These are phyloP conservation scores for Myripristis murdjan DNA, from an alignment of 2,797 vertebrate genomes.

Conservation along the genomic window DNA sequence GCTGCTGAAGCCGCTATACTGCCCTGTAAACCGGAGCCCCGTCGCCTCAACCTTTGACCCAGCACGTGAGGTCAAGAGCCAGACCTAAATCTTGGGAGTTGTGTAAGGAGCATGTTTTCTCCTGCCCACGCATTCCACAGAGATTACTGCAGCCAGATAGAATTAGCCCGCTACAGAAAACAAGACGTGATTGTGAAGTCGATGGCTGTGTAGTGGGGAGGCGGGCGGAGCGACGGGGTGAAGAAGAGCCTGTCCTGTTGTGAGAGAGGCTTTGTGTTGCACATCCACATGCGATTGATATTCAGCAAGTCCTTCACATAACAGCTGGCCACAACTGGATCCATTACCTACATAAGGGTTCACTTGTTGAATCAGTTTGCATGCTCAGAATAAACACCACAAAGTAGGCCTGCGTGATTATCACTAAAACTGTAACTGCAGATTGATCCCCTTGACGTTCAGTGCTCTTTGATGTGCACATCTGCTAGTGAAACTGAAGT, in stretches of 20 bases:
- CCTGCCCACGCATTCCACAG: conserved; percentile 45
- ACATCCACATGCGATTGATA: background rate
- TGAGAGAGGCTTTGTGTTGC: background rate
- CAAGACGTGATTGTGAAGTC: conserved; percentile 25
- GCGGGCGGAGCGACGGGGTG: background rate
- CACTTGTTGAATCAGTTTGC: background rate
- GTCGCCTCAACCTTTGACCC: conserved; percentile 14
- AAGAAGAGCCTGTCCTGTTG: background rate
- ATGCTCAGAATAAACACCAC: background rate
- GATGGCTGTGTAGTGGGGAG: background rate
- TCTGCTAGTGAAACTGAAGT: too few species aligned
- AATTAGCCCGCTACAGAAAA: conserved; percentile 26
- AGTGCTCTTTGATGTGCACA: too few species aligned
- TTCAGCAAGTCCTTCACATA: background rate
- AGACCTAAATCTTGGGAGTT: conserved; percentile 26
- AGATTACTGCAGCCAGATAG: conserved; percentile 48
- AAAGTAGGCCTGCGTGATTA: too few species aligned
- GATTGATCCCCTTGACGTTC: too few species aligned
- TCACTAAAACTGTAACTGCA: too few species aligned
- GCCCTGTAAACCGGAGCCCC: background rate
- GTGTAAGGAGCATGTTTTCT: conserved; percentile 41
- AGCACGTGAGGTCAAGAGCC: conserved; percentile 19
- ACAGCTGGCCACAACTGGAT: background rate
- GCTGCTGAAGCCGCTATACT: background rate
- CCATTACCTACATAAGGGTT: background rate